phyloP scores from a whole-genome alignment of 64 coral and sea anemone species.

The Montipora cactus region DNA sequence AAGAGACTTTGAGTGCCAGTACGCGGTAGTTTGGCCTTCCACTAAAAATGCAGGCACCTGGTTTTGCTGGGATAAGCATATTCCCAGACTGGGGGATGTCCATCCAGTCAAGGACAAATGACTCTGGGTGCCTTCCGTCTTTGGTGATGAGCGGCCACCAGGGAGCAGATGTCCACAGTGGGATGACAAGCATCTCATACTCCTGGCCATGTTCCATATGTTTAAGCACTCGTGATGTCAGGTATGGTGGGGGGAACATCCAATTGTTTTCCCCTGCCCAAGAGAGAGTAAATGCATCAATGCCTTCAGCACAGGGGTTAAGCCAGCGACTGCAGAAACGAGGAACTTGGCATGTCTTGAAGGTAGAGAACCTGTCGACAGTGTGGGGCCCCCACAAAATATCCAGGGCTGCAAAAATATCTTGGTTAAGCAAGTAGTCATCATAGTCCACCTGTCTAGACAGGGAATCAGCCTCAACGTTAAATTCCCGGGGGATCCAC shows the following conservation, averaged over 20 bases:
- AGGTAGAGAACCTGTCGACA: constrained; percentile 10
- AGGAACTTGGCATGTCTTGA: constrained; percentile 19
- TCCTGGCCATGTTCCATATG: constrained; percentile 32
- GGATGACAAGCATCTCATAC: constrained; percentile 16
- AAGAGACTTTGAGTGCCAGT: too few relatives aligned
- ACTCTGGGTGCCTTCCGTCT: not conserved
- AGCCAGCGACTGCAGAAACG: constrained; percentile 9
- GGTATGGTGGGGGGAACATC: constrained; percentile 51
- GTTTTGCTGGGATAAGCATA: not conserved
- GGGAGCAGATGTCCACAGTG: constrained; percentile 17
- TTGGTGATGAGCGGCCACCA: not conserved
- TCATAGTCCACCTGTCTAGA: not conserved
- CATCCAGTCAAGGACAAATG: not conserved
- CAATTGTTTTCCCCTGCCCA: constrained; percentile 59
- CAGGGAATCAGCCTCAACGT: not conserved
- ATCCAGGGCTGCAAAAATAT: not conserved
- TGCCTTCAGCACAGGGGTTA: constrained; percentile 18
- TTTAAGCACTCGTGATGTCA: constrained; percentile 27
- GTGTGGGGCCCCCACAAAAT: constrained; percentile 34
- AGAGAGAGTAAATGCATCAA: constrained; percentile 27
- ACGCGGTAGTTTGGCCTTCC: too few relatives aligned
- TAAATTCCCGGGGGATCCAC: not conserved
- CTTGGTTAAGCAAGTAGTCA: constrained; percentile 38
- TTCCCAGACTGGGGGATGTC: not conserved
- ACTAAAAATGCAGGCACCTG: not conserved